A percentile compares a stretch with the other conserved stretches of the same genome.
phyloP scores from a whole-genome alignment of 2,797 vertebrate species.

The Xiphorhynchus erythropygius region DNA sequence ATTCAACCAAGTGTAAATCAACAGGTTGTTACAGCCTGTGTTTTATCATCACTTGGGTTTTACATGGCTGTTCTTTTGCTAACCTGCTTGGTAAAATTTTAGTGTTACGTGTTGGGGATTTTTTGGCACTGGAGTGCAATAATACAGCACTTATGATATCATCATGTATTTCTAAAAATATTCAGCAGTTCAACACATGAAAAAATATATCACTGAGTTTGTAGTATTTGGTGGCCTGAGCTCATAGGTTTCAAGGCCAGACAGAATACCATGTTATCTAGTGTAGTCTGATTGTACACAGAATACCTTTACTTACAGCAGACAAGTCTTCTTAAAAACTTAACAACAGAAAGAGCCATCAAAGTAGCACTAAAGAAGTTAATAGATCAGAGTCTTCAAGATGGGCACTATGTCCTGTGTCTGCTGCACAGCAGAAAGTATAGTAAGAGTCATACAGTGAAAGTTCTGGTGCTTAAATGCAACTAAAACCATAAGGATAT shows the following conservation, averaged over 20 bases:
- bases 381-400: not conserved
- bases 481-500: not conserved
- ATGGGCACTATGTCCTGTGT: not conserved
- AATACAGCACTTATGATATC: not conserved
- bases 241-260: not conserved
- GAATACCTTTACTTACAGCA: not conserved
- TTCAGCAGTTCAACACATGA: not conserved
- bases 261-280: not conserved
- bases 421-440: not conserved
- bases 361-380: not conserved
- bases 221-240: not conserved
- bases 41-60: not conserved
- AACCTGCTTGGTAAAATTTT: not conserved
- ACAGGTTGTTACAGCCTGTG: not conserved
- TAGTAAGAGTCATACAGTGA: not conserved
- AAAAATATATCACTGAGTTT: not conserved
- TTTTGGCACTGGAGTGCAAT: not conserved
- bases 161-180: not conserved
- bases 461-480: not conserved
- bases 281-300: not conserved
- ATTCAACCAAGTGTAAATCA: not conserved
- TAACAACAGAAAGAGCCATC: not conserved
- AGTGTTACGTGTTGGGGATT: fast-evolving
- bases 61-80: not conserved
- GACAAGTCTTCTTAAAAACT: not conserved